Base-by-base conservation (phyloP, 2,797 vertebrate genomes). In the Rousettus madagascariensis region DNA sequence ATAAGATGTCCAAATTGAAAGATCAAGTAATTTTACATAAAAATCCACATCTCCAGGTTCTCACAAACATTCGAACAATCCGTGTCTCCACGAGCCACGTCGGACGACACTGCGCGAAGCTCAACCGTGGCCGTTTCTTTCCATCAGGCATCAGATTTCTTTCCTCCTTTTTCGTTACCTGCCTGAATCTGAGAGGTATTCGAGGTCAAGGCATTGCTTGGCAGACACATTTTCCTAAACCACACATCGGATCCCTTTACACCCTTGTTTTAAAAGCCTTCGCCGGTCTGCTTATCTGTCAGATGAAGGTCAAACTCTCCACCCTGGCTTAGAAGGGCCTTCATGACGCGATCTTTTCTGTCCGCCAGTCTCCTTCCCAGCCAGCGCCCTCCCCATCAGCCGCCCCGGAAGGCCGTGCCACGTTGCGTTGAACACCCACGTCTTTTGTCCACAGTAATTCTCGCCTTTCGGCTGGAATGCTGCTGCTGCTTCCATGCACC, bases 191-290 rank as follows among this genome's bases (percentile, higher is more conserved):
- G 30, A 49, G 8, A 20, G 2, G 30, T 10, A 72, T 84, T 46
- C 72, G 38, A 85, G 68, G 68, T 61, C 83, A 22, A 49, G 57
- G 12, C 9, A 19, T 90, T 71, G 55, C 15, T 51, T 79, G 4
- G 53, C 5, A 46, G 49, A 80, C 5, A 36, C 41, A 17, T 17
- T 92, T 88, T 88, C 79, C 68, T 93, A 53, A 79, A 91, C 46
- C 33, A 90, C n/a, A 68, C 28, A 26, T 80, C 6, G 59, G 49
- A 84, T 63, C 12, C 28, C 0, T 9, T 71, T 10, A 30, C 43
- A 65, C 55, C 84, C 66, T 87, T 63, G n/a, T n/a, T 93, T 91
- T 65, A 51, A 83, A 53, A 74, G n/a, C 43, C 59, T 71, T 91
- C 9, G 30, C 41, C 10, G 68, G 16, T 36, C 19, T 69, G 22